phyloP scores from a whole-genome alignment of 2,797 vertebrate genomes.

The Xenops minutus region DNA sequence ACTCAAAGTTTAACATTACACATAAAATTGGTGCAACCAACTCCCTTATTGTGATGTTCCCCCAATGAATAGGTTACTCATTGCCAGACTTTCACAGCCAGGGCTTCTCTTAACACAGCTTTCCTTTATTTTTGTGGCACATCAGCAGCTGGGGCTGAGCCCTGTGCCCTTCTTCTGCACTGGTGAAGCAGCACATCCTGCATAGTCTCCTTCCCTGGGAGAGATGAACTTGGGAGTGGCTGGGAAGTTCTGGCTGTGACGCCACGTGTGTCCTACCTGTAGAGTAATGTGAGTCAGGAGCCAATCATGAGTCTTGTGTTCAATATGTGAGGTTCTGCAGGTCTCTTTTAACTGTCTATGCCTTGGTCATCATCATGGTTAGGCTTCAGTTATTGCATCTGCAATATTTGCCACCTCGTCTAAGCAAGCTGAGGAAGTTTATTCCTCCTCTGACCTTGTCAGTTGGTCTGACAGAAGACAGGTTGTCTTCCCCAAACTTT shows the following conservation, averaged over 20 bases:
- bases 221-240: neutral
- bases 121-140: neutral
- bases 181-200: rapidly evolving
- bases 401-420: neutral
- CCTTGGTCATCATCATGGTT: neutral
- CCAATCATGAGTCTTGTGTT: rapidly evolving
- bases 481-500: neutral
- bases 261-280: neutral
- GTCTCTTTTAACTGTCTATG: neutral
- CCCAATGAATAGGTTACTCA: neutral
- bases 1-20: neutral
- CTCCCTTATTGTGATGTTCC: neutral
- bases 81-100: neutral
- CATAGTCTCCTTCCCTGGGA: neutral
- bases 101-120: neutral
- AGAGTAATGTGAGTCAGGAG: neutral
- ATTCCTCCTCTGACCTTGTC: neutral
- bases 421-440: neutral
- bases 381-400: neutral
- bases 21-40: neutral
- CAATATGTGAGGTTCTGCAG: neutral
- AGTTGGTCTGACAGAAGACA: neutral
- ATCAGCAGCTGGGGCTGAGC: neutral
- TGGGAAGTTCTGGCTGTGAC: neutral
- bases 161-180: neutral